A percentile compares a stretch with the other conserved stretches of the same genome.
These are phyloP conservation scores for Plecotus auritus DNA, from an alignment of 2,113 vertebrate genomes.

Conservation along the genomic window DNA sequence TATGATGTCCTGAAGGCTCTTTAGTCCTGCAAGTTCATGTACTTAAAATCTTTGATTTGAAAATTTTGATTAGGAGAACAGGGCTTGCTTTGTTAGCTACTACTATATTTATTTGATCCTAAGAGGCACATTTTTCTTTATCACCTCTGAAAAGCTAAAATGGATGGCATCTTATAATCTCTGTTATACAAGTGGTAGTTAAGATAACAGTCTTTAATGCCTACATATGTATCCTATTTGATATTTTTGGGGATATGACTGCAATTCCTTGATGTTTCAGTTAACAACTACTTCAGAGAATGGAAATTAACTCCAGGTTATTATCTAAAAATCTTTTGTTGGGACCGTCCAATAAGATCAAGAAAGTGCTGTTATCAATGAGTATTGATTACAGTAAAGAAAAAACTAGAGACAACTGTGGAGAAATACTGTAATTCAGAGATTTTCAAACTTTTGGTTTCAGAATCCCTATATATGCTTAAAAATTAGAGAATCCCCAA, in stretches of 20 bases:
- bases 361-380: not conserved
- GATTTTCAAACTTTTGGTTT: not conserved
- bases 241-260: not conserved
- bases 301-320: not conserved
- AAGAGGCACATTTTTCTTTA: not conserved
- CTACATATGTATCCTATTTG: not conserved
- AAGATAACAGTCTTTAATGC: not conserved
- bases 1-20: not conserved
- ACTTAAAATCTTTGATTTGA: not conserved
- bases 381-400: conserved; percentile 11
- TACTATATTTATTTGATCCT: not conserved
- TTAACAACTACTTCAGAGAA: conserved; percentile 3
- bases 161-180: not conserved
- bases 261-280: conserved; percentile 2
- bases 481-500: not conserved
- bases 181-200: not conserved
- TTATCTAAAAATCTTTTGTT: not conserved
- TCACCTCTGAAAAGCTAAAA: conserved; percentile 11
- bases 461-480: not conserved
- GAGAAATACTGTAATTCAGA: not conserved
- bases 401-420: not conserved
- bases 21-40: not conserved
- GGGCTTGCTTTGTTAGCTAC: conserved; percentile 2
- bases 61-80: not conserved
- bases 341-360: not conserved